phyloP scores from a whole-genome alignment of 2,113 vertebrate species.

The Nettapus auritus region DNA sequence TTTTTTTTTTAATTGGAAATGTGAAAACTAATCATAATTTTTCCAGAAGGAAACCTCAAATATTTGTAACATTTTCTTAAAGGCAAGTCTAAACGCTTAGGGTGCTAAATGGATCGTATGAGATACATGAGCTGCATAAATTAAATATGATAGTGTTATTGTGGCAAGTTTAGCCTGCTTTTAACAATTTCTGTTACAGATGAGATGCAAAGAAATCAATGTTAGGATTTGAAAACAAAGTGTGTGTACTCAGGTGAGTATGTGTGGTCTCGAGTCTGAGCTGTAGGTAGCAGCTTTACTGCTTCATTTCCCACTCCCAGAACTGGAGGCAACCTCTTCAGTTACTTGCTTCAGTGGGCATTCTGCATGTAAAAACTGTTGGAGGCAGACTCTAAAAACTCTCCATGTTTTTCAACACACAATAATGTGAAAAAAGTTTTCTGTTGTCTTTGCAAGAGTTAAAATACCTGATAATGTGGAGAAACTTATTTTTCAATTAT shows the following conservation, averaged over 20 bases:
- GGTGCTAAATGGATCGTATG: not conserved
- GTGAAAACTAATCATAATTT: not conserved
- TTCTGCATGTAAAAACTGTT: not conserved
- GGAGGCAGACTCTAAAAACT: not conserved
- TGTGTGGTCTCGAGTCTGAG: not conserved
- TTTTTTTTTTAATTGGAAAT: not conserved
- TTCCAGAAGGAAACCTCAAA: not conserved
- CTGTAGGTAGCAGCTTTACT: not conserved
- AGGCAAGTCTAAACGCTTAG: not conserved
- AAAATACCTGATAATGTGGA: not conserved
- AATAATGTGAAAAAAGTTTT: not conserved
- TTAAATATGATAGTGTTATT: not conserved
- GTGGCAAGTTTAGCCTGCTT: not conserved
- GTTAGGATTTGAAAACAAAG: not conserved
- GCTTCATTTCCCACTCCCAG: not conserved
- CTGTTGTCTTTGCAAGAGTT: not conserved
- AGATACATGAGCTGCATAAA: not conserved
- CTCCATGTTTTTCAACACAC: not conserved
- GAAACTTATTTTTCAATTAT: not conserved
- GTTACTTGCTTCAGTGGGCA: not conserved
- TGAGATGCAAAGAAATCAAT: not conserved
- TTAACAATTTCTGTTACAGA: not conserved
- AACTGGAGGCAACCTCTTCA: not conserved
- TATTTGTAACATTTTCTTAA: not conserved
- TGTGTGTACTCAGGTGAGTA: not conserved